Evolutionary conservation across 2,888 invertebrate genomes (phyloP).

Genomic region (Nomada goodeniana): DNA sequence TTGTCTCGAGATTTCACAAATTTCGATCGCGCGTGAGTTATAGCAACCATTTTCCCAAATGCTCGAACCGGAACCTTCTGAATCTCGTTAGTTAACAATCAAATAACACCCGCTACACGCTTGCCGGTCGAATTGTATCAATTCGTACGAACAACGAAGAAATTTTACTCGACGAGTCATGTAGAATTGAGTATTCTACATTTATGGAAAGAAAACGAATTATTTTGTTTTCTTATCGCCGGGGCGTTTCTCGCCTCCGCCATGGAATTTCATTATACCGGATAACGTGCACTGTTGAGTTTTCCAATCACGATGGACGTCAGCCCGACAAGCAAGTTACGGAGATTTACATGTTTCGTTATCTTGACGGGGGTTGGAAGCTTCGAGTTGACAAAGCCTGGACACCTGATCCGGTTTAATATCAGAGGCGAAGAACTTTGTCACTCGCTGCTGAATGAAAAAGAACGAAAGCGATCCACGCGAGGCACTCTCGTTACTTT

Average conservation of each 20-base stretch:
- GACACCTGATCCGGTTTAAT: conserved; percentile 33
- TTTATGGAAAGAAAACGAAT: no score
- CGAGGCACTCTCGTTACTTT: not conserved
- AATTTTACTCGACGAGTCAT: no score
- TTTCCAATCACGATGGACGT: conserved; percentile 53
- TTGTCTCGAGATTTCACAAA: conserved; percentile 1
- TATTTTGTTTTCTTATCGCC: no score
- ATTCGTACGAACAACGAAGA: no score
- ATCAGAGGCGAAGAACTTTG: conserved; percentile 14
- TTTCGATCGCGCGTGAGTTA: not conserved
- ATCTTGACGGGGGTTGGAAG: conserved; percentile 1
- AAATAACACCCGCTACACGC: no score
- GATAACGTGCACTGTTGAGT: conserved; percentile 45
- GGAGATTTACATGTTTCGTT: conserved; percentile 50
- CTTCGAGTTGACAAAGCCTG: conserved; percentile 22
- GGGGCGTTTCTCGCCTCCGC: conserved; percentile 7
- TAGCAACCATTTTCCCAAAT: not conserved
- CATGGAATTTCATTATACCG: conserved; percentile 60
- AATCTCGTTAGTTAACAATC: no score
- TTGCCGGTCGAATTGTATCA: no score
- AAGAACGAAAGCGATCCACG: not conserved
- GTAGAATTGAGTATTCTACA: no score
- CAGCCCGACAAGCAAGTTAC: conserved; percentile 19
- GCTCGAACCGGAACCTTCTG: no score
- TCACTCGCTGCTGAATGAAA: not conserved